Conservation (phyloP, 1,140 invertebrate genomes). For the Orussus abietinus region DNA sequence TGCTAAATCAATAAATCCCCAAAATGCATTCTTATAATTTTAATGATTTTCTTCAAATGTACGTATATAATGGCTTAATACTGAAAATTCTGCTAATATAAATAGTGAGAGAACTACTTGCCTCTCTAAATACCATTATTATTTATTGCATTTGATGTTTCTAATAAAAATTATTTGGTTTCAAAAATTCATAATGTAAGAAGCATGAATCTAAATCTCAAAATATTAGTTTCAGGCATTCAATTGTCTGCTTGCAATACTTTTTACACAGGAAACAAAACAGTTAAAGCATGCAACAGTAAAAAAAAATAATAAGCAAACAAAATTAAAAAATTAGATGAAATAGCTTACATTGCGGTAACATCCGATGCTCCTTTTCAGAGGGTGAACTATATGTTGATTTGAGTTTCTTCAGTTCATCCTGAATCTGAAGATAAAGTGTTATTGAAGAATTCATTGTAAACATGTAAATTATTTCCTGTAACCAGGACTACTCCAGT, state of each 20-base stretch:
- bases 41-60: no score
- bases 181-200: no score
- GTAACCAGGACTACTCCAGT: no score
- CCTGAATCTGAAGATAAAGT: constrained; percentile 32
- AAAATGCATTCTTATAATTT: no score
- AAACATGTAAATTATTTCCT: background rate
- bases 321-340: constrained; percentile 9
- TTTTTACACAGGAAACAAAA: background rate
- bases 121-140: no score
- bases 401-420: constrained; percentile 36
- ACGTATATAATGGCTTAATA: no score
- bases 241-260: no score
- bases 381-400: constrained; percentile 17
- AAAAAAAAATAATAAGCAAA: background rate
- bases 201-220: constrained; percentile 25
- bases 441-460: background rate
- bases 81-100: background rate
- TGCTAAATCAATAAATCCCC: constrained; percentile 37
- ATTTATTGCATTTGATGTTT: no score
- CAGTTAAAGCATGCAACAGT: background rate
- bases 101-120: no score
- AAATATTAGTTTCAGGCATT: no score
- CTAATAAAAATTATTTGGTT: no score
- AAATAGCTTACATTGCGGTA: constrained; percentile 30
- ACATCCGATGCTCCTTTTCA: constrained; percentile 18